Evolutionary conservation across 2,888 invertebrate species (phyloP), one percentile per base, ranked within the genome.

Genomic region (Mythimna impura): DNA sequence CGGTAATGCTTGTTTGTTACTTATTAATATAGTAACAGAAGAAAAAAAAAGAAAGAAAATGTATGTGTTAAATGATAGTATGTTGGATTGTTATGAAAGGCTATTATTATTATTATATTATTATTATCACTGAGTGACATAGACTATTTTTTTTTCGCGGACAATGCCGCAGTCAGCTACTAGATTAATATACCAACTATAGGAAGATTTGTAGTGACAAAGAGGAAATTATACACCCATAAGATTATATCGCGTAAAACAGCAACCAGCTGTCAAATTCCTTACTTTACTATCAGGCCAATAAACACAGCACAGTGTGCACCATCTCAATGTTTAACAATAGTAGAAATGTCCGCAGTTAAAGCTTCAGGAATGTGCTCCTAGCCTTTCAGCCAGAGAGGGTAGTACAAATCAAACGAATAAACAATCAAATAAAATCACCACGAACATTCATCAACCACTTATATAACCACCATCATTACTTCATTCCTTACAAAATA

Each of bases 391-490:
- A 40, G 22, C n/a, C 30, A 73, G 47, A 55, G 72, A 77, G 78
- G 70, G 78, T 70, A 55, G 82, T 86, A 91, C 91, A 90, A 93
- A 93, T 92, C 92, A 92, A 89, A 92, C 92, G 93, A 92, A 94
- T 91, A 94, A 93, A 94, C 93, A 94, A 93, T 93, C 92, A 92
- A 94, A 94, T 93, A 94, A 94, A 94, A 94, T 94, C 93, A 93
- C 90, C 86, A 88, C 89, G 87, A 89, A 87, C 92, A 92, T 91
- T 93, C 93, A 93, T 92, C 93, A 91, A 91, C 91, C 93, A 94
- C 92, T 93, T 92, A 86, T 81, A 86, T 81, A 72, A 72, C 82
- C 87, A 87, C 88, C 76, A 73, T 22, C 58, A n/a, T 75, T 68
- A 71, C 47, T 75, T 73, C 73, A 82, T 50, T 50, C 54, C 4